Evolutionary conservation across 2,888 invertebrate genomes (phyloP), one percentile per base, ranked within the genome.

Genomic region (Tryphoninae sp.): DNA sequence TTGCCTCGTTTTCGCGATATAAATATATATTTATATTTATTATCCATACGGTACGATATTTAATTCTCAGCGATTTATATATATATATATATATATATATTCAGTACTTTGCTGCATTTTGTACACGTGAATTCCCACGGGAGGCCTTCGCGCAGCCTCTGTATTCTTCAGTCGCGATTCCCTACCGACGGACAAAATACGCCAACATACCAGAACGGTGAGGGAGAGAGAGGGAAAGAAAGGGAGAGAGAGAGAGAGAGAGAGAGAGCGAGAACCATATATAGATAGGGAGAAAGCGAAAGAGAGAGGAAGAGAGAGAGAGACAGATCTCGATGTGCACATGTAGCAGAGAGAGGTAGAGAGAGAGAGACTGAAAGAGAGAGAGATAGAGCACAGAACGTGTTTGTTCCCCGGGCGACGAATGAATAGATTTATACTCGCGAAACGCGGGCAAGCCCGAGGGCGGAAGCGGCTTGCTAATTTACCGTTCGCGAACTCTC

Each of bases 391-490:
- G 78, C 73, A 40, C 73, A 49, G 55, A 68, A 62, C 68, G 74
- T 45, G 62, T 68, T 55, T 58, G 79, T 65, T 82, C 73, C 82
- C 82, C 73, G 77, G 73, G 80, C 82, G 80, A 79, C 82, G 80
- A 82, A 82, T 82, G 82, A 82, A 82, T 82, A 82, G 82, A 82
- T 82, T 82, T 82, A 82, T 82, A 82, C 80, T 77, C 79, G 79
- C 80, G 74, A 55, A 64, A 16, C 62, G 42, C 69, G 42, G 68
- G 23, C 61, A 68, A 64, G 64, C 55, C 55, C 8, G 55, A 64
- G 45, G 65, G 58, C 51, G 77, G 76, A 73, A 79, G 72, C 73
- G 76, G 76, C 68, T 80, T 74, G 82, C 82, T 82, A 79, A 82
- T 82, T 82, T 82, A 82, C 82, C 80, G 80, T 82, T 77, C 64